Base-by-base conservation (phyloP, 2,113 vertebrate species). In the Odocoileus virginianus region DNA sequence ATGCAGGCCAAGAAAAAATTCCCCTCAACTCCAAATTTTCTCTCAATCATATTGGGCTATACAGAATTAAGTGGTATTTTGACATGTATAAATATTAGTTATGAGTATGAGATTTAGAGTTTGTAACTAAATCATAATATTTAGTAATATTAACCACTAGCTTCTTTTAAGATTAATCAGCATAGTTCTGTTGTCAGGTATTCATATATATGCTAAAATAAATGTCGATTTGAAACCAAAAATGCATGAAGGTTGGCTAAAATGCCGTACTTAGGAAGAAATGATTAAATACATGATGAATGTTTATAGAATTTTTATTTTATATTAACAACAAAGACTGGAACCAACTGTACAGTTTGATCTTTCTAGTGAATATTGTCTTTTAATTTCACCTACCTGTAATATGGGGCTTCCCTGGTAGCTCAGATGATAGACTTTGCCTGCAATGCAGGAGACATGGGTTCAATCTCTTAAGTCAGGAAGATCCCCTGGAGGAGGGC, bases 51-150 rank as follows among this genome's bases (percentile, higher is more conserved):
- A 71, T 43, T 60, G 28, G 36, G 2, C 33, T 82, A 6, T 81
- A 55, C 1, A 82, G 5, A 95, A 92, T 64, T 40, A 50, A 87
- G 50, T 89, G 60, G 55, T 47, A 57, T 91, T 94, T 87, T 95
- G 9, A 71, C 87, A 61, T n/a, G 95, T 85, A 17, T 15, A 52
- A 89, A 30, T 91, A 91, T 93, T 83, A 94, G 74, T 93, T 88
- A 85, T 55, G 17, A 92, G 58, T 45, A 57, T 93, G 93, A 82
- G 30, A 71, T 52, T 97, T 91, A 67, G 54, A 95, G 15, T n/a
- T 91, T 5, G 3, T 47, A 92, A 61, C 52, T 94, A 95, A 96
- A 82, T 91, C 40, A 82, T 90, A 33, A 52, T 50, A 67, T 58
- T 96, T 95, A 85, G 5, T 67, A 85, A 90, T 96, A 83, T 60